Conservation (phyloP, 2,113 vertebrate species). For the Nothocercus julius region DNA sequence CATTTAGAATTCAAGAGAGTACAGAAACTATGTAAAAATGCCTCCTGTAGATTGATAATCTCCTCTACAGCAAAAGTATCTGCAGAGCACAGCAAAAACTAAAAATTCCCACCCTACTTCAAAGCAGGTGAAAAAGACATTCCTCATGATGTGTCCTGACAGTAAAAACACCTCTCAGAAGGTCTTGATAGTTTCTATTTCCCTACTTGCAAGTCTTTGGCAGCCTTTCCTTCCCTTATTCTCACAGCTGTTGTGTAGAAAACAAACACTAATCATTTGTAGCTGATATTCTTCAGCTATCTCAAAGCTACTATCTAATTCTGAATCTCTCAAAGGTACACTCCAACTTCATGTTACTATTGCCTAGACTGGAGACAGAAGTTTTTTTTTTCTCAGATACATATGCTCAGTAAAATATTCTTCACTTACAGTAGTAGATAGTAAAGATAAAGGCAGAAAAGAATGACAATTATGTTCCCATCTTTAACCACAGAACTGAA, state of each 20-base stretch:
- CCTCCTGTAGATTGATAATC: not conserved
- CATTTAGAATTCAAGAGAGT: not conserved
- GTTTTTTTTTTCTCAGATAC: not conserved
- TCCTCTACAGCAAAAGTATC: not conserved
- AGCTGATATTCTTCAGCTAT: not conserved
- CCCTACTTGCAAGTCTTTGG: not conserved
- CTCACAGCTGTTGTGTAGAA: slow-evolving; percentile 31
- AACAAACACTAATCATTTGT: slow-evolving; percentile 22
- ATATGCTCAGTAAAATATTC: not conserved
- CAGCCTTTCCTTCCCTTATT: slow-evolving; percentile 1
- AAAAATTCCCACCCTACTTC: not conserved
- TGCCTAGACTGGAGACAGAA: not conserved
- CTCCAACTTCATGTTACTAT: not conserved
- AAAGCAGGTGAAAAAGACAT: slow-evolving; percentile 15
- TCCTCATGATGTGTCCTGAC: slow-evolving; percentile 6
- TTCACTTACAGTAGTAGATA: not conserved
- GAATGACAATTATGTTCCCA: not conserved
- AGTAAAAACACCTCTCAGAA: not conserved
- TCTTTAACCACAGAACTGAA: not conserved
- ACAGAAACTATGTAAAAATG: not conserved
- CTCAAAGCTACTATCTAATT: not conserved
- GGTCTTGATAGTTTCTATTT: not conserved
- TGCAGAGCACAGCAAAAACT: not conserved
- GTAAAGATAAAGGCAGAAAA: not conserved
- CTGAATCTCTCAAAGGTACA: not conserved